These are phyloP conservation scores for Lamprologus sp. DNA, from an alignment of 2,113 vertebrate genomes.

Conservation along the genomic window DNA sequence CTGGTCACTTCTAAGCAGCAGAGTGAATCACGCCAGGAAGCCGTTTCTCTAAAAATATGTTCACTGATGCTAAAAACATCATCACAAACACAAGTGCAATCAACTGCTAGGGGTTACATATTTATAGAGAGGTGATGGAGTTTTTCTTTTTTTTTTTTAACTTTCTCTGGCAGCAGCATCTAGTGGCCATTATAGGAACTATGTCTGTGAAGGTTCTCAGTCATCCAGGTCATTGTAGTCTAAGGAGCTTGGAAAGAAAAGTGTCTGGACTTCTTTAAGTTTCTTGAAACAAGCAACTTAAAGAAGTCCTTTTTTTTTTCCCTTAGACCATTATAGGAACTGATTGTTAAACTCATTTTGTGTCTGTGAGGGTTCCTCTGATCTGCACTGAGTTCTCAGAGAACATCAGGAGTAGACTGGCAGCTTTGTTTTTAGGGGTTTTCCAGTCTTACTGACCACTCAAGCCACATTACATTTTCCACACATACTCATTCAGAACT, in stretches of 20 bases:
- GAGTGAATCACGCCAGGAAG: background rate
- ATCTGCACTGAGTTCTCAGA: background rate
- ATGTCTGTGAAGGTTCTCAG: background rate
- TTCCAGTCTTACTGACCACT: background rate
- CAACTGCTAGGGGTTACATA: background rate
- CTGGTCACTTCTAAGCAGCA: background rate
- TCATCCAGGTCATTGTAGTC: background rate
- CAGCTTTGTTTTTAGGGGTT: background rate
- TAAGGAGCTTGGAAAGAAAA: background rate
- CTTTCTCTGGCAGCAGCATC: background rate
- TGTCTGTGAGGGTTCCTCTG: background rate
- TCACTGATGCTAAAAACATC: background rate
- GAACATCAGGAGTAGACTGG: background rate
- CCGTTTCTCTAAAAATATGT: background rate
- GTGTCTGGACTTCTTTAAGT: background rate
- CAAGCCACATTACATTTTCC: background rate
- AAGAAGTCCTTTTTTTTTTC: background rate
- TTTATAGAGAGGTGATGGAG: background rate
- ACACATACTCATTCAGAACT: background rate
- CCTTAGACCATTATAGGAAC: background rate
- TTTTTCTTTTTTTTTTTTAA: rapidly evolving
- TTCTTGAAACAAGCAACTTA: background rate
- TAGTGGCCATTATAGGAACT: background rate
- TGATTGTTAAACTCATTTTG: background rate
- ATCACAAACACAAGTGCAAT: background rate